Conservation (phyloP, 2,113 vertebrate genomes). For the Phycodurus eques region DNA sequence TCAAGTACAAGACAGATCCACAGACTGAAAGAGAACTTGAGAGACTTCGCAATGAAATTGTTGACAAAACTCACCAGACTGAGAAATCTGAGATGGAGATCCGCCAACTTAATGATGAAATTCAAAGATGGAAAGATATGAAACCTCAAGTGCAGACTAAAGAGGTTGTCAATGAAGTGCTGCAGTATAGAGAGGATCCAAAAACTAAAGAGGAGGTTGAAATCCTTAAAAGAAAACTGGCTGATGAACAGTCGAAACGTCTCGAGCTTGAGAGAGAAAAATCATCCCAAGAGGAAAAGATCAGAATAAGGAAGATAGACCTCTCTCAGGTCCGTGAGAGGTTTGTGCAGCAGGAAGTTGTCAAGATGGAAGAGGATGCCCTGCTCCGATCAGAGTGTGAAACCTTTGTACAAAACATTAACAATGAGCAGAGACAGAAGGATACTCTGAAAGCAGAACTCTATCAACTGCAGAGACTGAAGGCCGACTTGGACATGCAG, state of each 20-base stretch:
- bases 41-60: constrained; percentile 88
- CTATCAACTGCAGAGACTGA: constrained; percentile 79
- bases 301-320: constrained; percentile 83
- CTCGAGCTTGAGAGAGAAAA: constrained; percentile 85
- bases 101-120: constrained; percentile 88
- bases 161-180: constrained; percentile 90
- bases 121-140: constrained; percentile 86
- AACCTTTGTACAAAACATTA: constrained; percentile 81
- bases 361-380: constrained; percentile 87
- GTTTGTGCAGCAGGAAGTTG: constrained; percentile 88
- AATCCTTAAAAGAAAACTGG: constrained; percentile 78
- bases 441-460: constrained; percentile 82
- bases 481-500: constrained; percentile 85
- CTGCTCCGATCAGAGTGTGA: constrained; percentile 81
- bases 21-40: constrained; percentile 87
- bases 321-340: constrained; percentile 87
- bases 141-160: constrained; percentile 90
- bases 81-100: constrained; percentile 90
- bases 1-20: constrained; percentile 93
- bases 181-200: constrained; percentile 91
- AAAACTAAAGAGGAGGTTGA: constrained; percentile 91
- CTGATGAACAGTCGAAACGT: constrained; percentile 87
- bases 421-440: constrained; percentile 83
- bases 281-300: constrained; percentile 80
- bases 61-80: constrained; percentile 85